A percentile compares a stretch with the other conserved stretches of the same genome.
Evolutionary conservation across 1,140 invertebrate genomes (phyloP).

Genomic region (Coptotermes formosanus): DNA sequence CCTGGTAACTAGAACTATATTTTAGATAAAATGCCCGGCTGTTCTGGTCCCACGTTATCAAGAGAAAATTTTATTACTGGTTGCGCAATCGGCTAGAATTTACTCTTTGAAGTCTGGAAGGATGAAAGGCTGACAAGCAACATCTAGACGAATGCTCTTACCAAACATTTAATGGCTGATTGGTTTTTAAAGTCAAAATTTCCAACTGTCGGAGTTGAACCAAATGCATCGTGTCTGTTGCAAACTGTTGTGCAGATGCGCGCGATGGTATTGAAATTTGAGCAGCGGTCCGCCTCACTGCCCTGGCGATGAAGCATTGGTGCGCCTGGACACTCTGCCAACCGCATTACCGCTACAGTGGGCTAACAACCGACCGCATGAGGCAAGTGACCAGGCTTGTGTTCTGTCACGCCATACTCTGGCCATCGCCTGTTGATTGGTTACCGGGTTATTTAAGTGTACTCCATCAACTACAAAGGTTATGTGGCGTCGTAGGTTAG

Average conservation of each 20-base stretch:
- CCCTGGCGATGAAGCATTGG: background rate
- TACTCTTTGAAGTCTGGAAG: background rate
- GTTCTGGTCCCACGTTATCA: background rate
- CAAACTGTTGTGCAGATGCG: background rate
- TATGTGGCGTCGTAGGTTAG: no score
- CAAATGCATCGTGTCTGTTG: background rate
- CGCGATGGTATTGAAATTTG: background rate
- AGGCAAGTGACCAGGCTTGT: no score
- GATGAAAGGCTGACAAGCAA: background rate
- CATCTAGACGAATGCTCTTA: background rate
- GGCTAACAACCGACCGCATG: no score
- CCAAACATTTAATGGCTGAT: constrained; percentile 9
- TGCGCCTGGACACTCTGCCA: background rate
- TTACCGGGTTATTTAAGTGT: no score
- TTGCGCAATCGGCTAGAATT: background rate
- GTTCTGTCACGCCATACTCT: no score
- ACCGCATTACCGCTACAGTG: background rate
- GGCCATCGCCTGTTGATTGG: no score
- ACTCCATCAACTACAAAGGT: no score
- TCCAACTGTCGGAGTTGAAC: background rate
- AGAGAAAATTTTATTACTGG: background rate
- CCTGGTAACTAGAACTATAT: background rate
- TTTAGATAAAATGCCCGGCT: background rate
- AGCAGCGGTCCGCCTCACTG: background rate
- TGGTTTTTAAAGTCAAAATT: constrained; percentile 11